These are phyloP conservation scores for Emmelina monodactyla DNA, from an alignment of 2,888 invertebrate genomes.

Conservation along the genomic window DNA sequence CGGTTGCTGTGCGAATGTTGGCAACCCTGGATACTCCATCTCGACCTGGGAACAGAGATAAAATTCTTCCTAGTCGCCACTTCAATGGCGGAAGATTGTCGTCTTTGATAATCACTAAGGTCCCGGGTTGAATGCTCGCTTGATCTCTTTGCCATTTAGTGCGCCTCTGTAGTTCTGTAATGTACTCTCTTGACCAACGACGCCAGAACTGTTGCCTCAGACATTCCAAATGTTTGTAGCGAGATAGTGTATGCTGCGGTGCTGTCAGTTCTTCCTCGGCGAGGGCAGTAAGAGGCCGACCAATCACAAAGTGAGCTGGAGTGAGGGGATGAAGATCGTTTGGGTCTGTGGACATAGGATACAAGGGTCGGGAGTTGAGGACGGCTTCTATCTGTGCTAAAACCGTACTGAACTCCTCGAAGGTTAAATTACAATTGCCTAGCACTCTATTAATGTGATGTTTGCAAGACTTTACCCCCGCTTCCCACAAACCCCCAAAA, in stretches of 20 bases:
- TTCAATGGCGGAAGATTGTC: slow-evolving; percentile 8
- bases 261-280: too few relatives aligned
- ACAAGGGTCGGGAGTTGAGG: slow-evolving; percentile 12
- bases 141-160: slow-evolving; percentile 17
- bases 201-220: slow-evolving; percentile 16
- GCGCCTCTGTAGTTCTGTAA: slow-evolving; percentile 19
- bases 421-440: slow-evolving; percentile 13
- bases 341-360: slow-evolving; percentile 8
- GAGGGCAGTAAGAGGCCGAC: slow-evolving; percentile 9
- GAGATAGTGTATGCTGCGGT: too few relatives aligned
- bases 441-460: slow-evolving; percentile 8
- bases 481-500: slow-evolving; percentile 5
- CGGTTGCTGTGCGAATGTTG: slow-evolving; percentile 6
- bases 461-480: slow-evolving; percentile 5
- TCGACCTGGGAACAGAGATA: slow-evolving; percentile 6
- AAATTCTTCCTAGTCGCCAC: slow-evolving; percentile 11
- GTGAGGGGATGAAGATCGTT: slow-evolving; percentile 11
- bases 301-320: slow-evolving; percentile 15
- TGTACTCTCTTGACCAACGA: slow-evolving; percentile 16
- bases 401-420: slow-evolving; percentile 11
- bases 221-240: too few relatives aligned
- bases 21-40: slow-evolving; percentile 9
- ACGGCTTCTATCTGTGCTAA: slow-evolving; percentile 13
- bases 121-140: slow-evolving; percentile 9
- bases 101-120: slow-evolving; percentile 14